Conservation (phyloP, 2,113 vertebrate genomes). For the Nothocercus nigrocapillus region DNA sequence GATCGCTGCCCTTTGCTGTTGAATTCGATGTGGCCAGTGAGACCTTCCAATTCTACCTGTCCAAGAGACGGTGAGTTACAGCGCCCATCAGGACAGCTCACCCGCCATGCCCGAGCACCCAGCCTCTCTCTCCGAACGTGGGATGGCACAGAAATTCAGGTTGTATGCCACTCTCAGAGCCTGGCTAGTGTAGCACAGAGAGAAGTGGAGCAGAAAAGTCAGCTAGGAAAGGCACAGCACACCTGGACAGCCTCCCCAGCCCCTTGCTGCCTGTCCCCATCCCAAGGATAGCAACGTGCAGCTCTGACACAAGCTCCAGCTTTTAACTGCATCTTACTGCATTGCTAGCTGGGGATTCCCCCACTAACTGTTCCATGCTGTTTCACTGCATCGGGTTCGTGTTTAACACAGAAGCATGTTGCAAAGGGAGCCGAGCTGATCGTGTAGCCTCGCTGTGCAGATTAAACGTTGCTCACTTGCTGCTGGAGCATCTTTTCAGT, state of each 20-base stretch:
- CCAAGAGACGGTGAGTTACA: constrained; percentile 87
- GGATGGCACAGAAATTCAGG: not conserved
- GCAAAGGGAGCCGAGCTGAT: not conserved
- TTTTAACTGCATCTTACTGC: not conserved
- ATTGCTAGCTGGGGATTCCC: not conserved
- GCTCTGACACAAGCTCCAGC: not conserved
- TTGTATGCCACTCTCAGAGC: fast-evolving
- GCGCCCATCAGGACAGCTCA: constrained; percentile 53
- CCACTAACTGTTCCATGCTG: not conserved
- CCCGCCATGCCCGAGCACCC: fast-evolving
- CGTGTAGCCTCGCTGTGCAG: not conserved
- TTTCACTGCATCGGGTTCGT: not conserved
- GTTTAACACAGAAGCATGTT: not conserved
- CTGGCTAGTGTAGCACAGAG: not conserved
- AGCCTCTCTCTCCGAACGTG: not conserved
- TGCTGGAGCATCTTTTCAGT: not conserved
- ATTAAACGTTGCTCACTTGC: not conserved
- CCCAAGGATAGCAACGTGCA: not conserved
- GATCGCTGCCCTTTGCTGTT: constrained; percentile 98
- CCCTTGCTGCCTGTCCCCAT: fast-evolving
- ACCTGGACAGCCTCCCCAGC: not conserved
- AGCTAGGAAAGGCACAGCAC: fast-evolving
- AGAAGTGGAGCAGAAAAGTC: fast-evolving
- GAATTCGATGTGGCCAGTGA: constrained; percentile 99
- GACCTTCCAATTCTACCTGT: constrained; percentile 99